Percentiles rank a stretch among this genome's conserved stretches.
These are phyloP conservation scores for Chloropsis hardwickii DNA, from an alignment of 2,113 vertebrate genomes.

Conservation along the genomic window DNA sequence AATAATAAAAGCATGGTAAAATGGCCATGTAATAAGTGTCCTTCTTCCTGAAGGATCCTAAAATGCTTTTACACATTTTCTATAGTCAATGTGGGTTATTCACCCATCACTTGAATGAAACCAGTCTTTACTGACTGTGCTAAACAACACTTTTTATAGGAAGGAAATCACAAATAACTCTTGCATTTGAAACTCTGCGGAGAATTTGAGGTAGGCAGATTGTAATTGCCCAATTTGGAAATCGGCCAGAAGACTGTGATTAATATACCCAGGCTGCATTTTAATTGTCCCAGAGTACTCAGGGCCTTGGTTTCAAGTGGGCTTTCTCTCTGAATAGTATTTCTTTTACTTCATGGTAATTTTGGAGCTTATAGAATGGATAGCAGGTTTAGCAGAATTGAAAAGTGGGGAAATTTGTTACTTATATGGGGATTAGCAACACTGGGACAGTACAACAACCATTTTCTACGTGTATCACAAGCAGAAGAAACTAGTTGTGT, in stretches of 20 bases:
- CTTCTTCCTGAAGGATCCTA: conserved; percentile 28
- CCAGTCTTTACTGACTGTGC: conserved; percentile 13
- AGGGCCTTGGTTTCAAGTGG: conserved; percentile 2
- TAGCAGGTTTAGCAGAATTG: background rate
- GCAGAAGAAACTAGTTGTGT: background rate
- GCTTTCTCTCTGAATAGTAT: conserved; percentile 5
- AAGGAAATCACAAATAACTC: conserved; percentile 52
- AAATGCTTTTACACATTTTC: conserved; percentile 52
- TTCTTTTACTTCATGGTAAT: background rate
- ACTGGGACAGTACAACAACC: background rate
- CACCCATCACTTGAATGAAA: conserved; percentile 39
- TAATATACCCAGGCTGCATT: conserved; percentile 18
- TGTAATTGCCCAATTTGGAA: conserved; percentile 42
- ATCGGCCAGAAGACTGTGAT: conserved; percentile 9
- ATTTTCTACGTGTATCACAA: background rate
- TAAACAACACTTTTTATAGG: conserved; percentile 35
- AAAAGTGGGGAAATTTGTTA: background rate
- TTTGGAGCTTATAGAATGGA: background rate
- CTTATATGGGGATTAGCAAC: background rate
- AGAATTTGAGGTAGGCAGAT: conserved; percentile 39
- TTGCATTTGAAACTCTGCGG: conserved; percentile 25
- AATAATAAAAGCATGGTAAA: conserved; percentile 35
- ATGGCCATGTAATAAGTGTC: conserved; percentile 18
- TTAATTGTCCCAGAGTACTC: conserved; percentile 25
- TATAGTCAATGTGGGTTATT: conserved; percentile 33